Base-by-base conservation (phyloP, 1,140 invertebrate species). In the Sitophilus oryzae region DNA sequence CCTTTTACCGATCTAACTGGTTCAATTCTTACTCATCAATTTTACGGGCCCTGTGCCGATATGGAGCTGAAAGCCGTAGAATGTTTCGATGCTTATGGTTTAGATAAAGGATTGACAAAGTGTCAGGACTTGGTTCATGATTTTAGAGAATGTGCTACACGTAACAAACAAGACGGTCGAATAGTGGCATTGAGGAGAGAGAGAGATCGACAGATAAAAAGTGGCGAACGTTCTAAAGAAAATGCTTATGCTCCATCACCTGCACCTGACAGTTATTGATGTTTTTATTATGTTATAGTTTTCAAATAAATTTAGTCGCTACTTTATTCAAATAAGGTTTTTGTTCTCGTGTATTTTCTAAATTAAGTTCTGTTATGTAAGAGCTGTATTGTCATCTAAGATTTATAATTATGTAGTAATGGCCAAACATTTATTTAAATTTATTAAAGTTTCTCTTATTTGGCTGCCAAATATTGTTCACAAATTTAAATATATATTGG, bases 1-100 rank as follows among this genome's bases (percentile, higher is more conserved):
- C 82, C 84, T 0, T 72, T 86, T 15, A 85, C 83, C 0, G 86
- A 88, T 70, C 62, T 87, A 15, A 80, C 79, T 46, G 80, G 77
- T 56, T 73, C 74, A 21, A 47, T 85, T 11, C 54, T 80, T 11
- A 82, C 77, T 54, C 79, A 82, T 63, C 85, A 88, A 65, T 66
- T 75, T 59, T 70, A 77, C 56, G 74, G 77, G 8, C 64, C 63
- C 15, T 89, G 87, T 67, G 77, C 75, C 23, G 73, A 79, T 48
- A 74, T 85, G 54, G 86, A 89, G 69, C 71, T 84, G 66, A 73
- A 77, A 14, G 76, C 79, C 46, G 79, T 85, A 66, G 81, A 88
- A 50, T 89, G 87, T 66, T 58, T 86, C 6, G 85, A 88, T 66
- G 85, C 84, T 1, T 30, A 30, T 30, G 25, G 25, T 30, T 11